phyloP scores from a whole-genome alignment of 2,113 vertebrate species.

The Rutilus rutilus region DNA sequence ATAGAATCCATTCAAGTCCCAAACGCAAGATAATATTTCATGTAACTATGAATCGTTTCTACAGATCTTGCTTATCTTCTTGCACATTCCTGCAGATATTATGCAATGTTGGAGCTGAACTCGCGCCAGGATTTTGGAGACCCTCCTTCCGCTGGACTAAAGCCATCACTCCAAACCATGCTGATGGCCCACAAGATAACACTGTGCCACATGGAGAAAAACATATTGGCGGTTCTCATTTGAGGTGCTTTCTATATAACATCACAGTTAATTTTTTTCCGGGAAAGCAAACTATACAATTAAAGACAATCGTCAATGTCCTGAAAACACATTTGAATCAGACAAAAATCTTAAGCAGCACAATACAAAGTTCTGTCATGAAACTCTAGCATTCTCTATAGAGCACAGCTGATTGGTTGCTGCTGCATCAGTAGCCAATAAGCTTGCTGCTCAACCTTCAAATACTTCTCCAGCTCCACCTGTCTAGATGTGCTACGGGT shows the following conservation, averaged over 20 bases:
- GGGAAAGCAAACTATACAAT: background rate
- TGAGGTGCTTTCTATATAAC: background rate
- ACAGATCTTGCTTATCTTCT: slow-evolving; percentile 10
- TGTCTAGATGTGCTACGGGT: no score
- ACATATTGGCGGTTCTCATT: background rate
- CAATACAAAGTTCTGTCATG: no score
- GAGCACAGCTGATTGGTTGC: no score
- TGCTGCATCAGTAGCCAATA: no score
- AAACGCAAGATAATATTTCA: slow-evolving; percentile 56
- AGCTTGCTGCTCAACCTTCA: no score
- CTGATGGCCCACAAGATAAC: slow-evolving; percentile 32
- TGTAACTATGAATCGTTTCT: slow-evolving; percentile 11
- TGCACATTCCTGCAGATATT: slow-evolving; percentile 22
- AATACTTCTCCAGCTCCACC: no score
- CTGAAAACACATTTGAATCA: background rate
- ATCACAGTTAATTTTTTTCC: background rate
- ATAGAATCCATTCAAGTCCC: slow-evolving; percentile 56
- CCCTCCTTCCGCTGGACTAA: background rate
- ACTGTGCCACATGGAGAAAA: background rate
- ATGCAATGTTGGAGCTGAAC: slow-evolving; percentile 2
- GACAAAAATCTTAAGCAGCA: no score
- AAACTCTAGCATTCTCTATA: no score
- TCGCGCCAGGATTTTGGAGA: slow-evolving; percentile 1
- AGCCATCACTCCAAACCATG: background rate
- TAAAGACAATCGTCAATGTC: background rate